These are phyloP conservation scores for Coleophora flavipennella DNA, from an alignment of 2,888 invertebrate genomes.

Conservation along the genomic window DNA sequence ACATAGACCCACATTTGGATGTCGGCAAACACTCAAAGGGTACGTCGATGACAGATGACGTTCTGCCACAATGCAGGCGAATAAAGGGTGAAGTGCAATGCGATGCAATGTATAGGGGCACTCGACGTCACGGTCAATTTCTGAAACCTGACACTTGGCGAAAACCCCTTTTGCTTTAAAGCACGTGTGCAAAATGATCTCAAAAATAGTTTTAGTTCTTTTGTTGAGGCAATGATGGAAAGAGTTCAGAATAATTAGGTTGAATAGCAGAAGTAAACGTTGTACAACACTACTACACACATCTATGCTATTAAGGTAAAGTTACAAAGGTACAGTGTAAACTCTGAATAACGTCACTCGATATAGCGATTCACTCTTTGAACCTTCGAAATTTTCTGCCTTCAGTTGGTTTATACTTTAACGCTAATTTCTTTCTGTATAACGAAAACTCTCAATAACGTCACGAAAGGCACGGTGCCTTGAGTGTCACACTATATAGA, in stretches of 20 bases:
- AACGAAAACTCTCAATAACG: too few relatives aligned
- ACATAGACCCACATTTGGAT: constrained; percentile 6
- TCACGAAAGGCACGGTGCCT: too few relatives aligned
- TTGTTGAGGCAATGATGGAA: constrained; percentile 10
- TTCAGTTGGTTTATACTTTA: too few relatives aligned
- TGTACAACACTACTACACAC: too few relatives aligned
- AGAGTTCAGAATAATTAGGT: neutral
- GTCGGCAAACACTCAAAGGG: constrained; percentile 59
- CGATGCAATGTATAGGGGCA: constrained; percentile 68
- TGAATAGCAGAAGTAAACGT: too few relatives aligned
- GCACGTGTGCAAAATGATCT: constrained; percentile 44
- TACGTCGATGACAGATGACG: constrained; percentile 54
- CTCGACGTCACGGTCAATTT: constrained; percentile 43
- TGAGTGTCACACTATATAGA: too few relatives aligned
- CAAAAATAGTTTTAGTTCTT: constrained; percentile 3
- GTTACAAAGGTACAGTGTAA: too few relatives aligned
- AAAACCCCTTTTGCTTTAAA: constrained; percentile 37
- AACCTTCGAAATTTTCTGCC: too few relatives aligned
- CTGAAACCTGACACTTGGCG: constrained; percentile 53
- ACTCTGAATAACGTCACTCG: too few relatives aligned
- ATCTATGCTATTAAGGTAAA: too few relatives aligned
- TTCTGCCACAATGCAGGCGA: constrained; percentile 60
- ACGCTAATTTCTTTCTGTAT: too few relatives aligned
- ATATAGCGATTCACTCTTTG: too few relatives aligned
- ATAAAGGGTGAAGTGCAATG: constrained; percentile 65